Evolutionary conservation across 2,888 invertebrate species (phyloP).

Genomic region (Escarpia spicata): DNA sequence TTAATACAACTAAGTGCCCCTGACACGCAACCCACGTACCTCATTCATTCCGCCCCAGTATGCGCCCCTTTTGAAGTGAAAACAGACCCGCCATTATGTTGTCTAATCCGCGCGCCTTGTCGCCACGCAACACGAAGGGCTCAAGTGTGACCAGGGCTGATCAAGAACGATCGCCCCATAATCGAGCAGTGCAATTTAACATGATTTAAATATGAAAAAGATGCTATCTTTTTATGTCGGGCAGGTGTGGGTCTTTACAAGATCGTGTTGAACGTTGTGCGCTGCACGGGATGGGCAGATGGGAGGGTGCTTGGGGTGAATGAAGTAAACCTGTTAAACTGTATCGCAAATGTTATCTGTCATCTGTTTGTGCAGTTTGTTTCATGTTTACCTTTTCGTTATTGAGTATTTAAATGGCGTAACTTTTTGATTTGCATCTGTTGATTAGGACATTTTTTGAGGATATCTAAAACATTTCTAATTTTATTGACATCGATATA

Average conservation of each 20-base stretch:
- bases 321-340: not conserved
- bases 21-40: not conserved
- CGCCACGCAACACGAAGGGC: not conserved
- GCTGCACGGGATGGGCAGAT: not conserved
- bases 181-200: not conserved
- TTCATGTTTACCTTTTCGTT: not conserved
- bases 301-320: not conserved
- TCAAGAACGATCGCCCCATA: not conserved
- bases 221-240: not conserved
- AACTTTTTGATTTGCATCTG: not conserved
- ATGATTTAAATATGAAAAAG: conserved; percentile 13
- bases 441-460: not conserved
- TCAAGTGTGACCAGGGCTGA: not conserved
- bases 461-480: no score
- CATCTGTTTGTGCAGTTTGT: not conserved
- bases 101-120: not conserved
- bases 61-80: not conserved
- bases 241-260: not conserved
- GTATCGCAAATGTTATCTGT: not conserved
- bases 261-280: not conserved
- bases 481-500: no score
- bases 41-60: not conserved
- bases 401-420: not conserved
- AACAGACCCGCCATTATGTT: not conserved
- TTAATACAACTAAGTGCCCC: not conserved